These are phyloP conservation scores for Pteronura brasiliensis DNA, from an alignment of 2,113 vertebrate genomes.

Conservation along the genomic window DNA sequence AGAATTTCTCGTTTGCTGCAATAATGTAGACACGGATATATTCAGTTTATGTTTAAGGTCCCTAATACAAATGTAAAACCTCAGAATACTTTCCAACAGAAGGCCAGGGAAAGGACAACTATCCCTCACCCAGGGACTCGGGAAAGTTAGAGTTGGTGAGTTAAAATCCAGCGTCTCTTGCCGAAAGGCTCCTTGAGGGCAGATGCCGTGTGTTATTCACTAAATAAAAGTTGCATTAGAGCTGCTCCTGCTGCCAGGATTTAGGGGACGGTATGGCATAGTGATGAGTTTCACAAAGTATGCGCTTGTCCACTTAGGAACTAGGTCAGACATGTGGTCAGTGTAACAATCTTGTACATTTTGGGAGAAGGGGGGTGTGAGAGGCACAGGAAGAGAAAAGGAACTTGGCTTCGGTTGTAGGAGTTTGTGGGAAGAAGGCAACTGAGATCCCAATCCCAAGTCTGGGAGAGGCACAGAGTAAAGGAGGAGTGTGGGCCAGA, in stretches of 20 bases:
- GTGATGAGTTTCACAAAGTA: background rate
- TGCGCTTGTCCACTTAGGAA: background rate
- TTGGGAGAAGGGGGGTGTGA: background rate
- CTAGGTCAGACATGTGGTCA: background rate
- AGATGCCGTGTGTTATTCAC: background rate
- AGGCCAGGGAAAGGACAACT: background rate
- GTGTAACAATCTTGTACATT: background rate
- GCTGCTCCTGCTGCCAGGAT: background rate
- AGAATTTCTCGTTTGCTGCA: background rate
- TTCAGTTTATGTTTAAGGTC: background rate
- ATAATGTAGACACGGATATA: background rate
- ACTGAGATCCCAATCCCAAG: background rate
- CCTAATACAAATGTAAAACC: background rate
- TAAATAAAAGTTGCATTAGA: background rate
- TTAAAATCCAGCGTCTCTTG: background rate
- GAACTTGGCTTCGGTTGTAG: background rate
- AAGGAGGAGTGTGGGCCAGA: background rate
- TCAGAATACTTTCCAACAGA: background rate
- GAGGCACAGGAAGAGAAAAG: background rate
- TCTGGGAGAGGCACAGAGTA: background rate
- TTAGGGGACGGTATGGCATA: background rate
- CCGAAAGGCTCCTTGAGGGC: background rate
- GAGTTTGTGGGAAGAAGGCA: background rate
- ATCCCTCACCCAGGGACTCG: background rate
- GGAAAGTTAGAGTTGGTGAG: background rate